Conservation (phyloP, 2,797 vertebrate species). For the Decapterus maruadsi region DNA sequence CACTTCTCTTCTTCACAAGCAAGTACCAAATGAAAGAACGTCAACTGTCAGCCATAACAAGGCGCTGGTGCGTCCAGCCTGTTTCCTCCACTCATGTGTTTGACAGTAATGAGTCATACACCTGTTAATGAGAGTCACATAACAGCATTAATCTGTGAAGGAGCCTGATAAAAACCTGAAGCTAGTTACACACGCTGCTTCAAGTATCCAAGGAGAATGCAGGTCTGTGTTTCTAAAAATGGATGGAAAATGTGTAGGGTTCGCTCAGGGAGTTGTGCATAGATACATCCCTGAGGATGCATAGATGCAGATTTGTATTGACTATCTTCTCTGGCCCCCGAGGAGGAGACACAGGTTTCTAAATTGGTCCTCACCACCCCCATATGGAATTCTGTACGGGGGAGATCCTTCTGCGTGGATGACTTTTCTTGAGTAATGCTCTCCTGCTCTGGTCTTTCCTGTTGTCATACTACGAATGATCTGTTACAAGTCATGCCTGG, state of each 20-base stretch:
- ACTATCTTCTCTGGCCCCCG: slow-evolving; percentile 41
- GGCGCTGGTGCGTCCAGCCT: too few species aligned
- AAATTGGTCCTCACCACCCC: slow-evolving; percentile 65
- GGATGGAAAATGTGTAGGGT: slow-evolving; percentile 34
- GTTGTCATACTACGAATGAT: slow-evolving; percentile 50
- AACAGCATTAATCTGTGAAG: slow-evolving; percentile 31
- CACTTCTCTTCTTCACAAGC: slow-evolving; percentile 22
- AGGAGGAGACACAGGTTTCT: slow-evolving; percentile 63
- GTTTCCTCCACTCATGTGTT: slow-evolving; percentile 18
- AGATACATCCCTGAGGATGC: slow-evolving; percentile 35
- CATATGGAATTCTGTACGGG: slow-evolving; percentile 52
- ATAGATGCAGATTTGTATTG: slow-evolving; percentile 66
- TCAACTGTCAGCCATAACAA: too few species aligned
- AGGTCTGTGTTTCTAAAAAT: slow-evolving; percentile 57
- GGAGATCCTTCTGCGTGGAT: slow-evolving; percentile 51
- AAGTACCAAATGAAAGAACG: not conserved
- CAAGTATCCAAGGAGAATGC: slow-evolving; percentile 50
- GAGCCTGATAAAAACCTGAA: slow-evolving; percentile 32
- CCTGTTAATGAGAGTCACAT: slow-evolving; percentile 49
- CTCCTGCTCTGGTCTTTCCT: slow-evolving; percentile 55
- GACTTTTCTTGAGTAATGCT: slow-evolving; percentile 44
- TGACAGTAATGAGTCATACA: slow-evolving; percentile 66
- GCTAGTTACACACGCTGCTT: slow-evolving; percentile 29
- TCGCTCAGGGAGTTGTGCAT: slow-evolving; percentile 37
- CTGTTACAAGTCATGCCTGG: slow-evolving; percentile 41